These are phyloP conservation scores for Hipposideros larvatus DNA, from an alignment of 2,797 vertebrate species.

Conservation along the genomic window DNA sequence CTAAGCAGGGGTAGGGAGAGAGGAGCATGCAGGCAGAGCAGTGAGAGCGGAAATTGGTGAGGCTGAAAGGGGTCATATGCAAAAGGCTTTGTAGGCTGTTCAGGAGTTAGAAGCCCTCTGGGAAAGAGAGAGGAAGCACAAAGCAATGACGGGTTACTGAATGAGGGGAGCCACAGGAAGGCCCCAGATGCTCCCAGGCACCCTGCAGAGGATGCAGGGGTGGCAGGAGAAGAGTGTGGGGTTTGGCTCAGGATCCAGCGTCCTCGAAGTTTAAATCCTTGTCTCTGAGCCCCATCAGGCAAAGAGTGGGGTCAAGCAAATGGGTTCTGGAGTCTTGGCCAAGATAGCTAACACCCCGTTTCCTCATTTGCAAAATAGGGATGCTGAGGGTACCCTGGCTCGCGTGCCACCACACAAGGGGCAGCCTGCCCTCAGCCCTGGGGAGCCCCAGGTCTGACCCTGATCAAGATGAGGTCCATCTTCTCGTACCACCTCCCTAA, in stretches of 20 bases:
- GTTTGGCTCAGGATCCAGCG: not conserved
- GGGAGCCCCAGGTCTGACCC: not conserved
- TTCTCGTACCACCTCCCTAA: not conserved
- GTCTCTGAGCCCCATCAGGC: not conserved
- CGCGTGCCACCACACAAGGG: fast-evolving
- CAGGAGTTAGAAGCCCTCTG: not conserved
- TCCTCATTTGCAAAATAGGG: not conserved
- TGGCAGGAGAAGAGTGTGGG: no score
- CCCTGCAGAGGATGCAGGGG: not conserved
- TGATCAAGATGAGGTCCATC: not conserved
- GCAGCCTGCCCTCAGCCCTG: not conserved
- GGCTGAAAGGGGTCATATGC: not conserved
- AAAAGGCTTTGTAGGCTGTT: not conserved
- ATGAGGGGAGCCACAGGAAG: not conserved
- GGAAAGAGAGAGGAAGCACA: not conserved
- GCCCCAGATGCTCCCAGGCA: not conserved
- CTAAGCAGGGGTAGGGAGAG: not conserved
- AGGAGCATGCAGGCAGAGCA: not conserved
- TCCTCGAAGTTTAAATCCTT: not conserved
- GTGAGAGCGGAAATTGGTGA: not conserved
- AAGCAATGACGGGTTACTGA: not conserved
- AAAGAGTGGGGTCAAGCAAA: not conserved
- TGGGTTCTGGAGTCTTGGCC: not conserved
- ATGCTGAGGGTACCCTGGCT: not conserved
- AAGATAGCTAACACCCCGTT: not conserved